Evolutionary conservation across 30 jellyfish, hydroid and myxozoan species (phyloP).

Genomic region (Calvadosia cruxmelitensis): DNA sequence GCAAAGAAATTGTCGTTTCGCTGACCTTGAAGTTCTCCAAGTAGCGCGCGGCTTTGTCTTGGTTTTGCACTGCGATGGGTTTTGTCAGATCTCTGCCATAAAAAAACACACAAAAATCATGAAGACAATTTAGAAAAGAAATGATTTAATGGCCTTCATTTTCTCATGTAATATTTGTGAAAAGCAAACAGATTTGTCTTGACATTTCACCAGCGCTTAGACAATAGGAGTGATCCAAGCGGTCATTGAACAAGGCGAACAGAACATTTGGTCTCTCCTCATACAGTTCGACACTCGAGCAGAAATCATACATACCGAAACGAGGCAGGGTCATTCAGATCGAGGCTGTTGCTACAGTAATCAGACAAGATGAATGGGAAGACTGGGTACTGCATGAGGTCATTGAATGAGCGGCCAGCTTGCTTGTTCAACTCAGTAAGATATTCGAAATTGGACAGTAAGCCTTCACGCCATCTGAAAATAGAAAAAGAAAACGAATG

Average conservation of each 20-base stretch:
- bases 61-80: conserved; percentile 91
- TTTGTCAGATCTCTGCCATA: conserved; percentile 56
- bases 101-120: no score
- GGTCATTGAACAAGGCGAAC: no score
- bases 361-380: conserved; percentile 89
- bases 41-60: conserved; percentile 55
- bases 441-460: conserved; percentile 69
- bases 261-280: no score
- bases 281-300: no score
- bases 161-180: no score
- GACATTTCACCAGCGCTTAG: no score
- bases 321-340: conserved; percentile 46
- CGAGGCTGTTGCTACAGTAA: conserved; percentile 43
- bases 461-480: conserved; percentile 89
- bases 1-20: no score
- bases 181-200: no score
- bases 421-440: conserved; percentile 83
- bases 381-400: conserved; percentile 93
- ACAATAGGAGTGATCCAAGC: no score
- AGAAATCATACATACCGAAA: no score
- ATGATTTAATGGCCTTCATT: no score
- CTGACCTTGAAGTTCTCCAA: conserved; percentile 69
- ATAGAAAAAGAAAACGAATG: background rate
- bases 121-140: no score
- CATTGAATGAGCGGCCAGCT: conserved; percentile 98